These are phyloP conservation scores for Lasioglossum lativentre DNA, from an alignment of 2,888 invertebrate genomes.

Conservation along the genomic window DNA sequence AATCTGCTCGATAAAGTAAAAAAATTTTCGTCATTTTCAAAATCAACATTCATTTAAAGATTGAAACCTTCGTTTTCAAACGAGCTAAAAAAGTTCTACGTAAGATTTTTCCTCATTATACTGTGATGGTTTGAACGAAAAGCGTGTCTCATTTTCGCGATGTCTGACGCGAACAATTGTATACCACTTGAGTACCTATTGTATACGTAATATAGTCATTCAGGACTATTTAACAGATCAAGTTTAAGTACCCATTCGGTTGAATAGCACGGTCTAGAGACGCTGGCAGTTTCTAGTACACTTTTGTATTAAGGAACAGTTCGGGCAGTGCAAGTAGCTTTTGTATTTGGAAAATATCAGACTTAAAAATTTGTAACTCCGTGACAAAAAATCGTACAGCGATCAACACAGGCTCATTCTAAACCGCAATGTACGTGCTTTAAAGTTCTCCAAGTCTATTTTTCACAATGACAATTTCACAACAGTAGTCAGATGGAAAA, in stretches of 20 bases:
- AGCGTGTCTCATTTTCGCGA: too few relatives aligned
- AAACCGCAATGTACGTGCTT: not conserved
- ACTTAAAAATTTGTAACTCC: not conserved
- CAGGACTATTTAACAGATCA: too few relatives aligned
- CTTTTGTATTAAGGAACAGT: too few relatives aligned
- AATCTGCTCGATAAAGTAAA: not conserved
- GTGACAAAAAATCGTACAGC: not conserved
- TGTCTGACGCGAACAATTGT: too few relatives aligned
- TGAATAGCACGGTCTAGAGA: too few relatives aligned
- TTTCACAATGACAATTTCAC: not conserved
- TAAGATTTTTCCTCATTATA: not conserved
- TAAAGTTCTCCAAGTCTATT: not conserved
- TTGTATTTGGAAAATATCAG: too few relatives aligned
- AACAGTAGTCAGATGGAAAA: accelerated
- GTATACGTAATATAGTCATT: too few relatives aligned
- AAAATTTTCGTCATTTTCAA: not conserved
- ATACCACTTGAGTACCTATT: not conserved
- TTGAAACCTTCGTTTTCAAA: not conserved
- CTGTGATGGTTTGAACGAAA: not conserved
- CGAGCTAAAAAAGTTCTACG: not conserved
- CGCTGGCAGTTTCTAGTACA: too few relatives aligned
- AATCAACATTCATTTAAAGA: not conserved
- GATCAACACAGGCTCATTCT: not conserved
- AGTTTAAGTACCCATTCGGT: too few relatives aligned
- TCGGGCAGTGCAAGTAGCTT: too few relatives aligned